Percentiles rank a stretch among this genome's conserved stretches.
phyloP scores from a whole-genome alignment of 2,113 vertebrate species.

The Vicugna pacos region DNA sequence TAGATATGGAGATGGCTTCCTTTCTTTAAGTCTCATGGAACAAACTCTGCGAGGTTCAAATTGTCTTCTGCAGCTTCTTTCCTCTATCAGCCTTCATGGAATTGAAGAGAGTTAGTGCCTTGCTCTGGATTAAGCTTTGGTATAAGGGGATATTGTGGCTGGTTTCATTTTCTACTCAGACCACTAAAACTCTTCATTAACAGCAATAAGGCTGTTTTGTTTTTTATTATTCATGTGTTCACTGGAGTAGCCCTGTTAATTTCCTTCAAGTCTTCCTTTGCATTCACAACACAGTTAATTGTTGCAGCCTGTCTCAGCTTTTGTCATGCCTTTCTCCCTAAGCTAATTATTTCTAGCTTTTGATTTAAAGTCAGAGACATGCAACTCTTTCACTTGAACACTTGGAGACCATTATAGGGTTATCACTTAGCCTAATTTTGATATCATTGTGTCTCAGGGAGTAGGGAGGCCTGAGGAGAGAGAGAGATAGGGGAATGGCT shows the following conservation, averaged over 20 bases:
- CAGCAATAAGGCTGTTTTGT: neutral
- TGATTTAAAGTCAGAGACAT: neutral
- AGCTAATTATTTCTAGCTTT: neutral
- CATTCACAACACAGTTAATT: neutral
- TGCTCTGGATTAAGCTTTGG: neutral
- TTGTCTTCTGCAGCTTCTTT: neutral
- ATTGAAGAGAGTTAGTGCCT: neutral
- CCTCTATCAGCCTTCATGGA: neutral
- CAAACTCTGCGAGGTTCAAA: neutral
- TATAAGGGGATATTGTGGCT: neutral
- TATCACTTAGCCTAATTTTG: neutral
- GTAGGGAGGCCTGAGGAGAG: neutral
- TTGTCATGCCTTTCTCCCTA: neutral
- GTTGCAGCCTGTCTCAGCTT: neutral
- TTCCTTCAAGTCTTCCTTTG: neutral
- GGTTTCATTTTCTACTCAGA: neutral
- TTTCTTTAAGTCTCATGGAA: neutral
- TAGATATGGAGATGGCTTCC: neutral
- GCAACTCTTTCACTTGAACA: neutral
- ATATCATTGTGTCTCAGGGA: neutral
- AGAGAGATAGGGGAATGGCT: neutral
- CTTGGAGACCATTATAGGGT: neutral
- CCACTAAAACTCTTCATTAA: neutral
- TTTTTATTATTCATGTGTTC: neutral
- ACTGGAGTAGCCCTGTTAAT: neutral